phyloP scores from a whole-genome alignment of 1,140 invertebrate species.

The Drosophila kohkoa region DNA sequence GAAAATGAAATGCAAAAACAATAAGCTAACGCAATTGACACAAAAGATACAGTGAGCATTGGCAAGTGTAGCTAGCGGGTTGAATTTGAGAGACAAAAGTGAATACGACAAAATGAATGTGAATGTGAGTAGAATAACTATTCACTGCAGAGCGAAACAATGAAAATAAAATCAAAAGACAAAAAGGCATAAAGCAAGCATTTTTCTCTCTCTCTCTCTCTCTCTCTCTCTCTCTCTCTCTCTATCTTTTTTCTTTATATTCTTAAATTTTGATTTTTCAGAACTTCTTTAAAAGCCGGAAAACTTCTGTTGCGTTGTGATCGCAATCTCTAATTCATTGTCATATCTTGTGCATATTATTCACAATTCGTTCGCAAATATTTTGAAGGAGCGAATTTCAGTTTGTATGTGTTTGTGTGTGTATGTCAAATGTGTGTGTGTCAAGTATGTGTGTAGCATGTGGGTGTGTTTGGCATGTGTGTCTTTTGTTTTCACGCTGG shows the following conservation, averaged over 20 bases:
- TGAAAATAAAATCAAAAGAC: conserved; percentile 3
- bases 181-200: conserved; percentile 16
- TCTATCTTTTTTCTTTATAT: too few species aligned
- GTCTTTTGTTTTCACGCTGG: conserved; percentile 27
- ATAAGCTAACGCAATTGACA: conserved; percentile 26
- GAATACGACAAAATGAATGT: neutral
- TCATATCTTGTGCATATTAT: conserved; percentile 16
- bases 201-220: neutral
- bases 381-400: too few species aligned
- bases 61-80: neutral
- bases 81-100: neutral
- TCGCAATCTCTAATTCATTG: conserved; percentile 17
- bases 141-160: neutral
- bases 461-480: neutral
- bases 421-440: too few species aligned
- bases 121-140: neutral
- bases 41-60: conserved; percentile 2
- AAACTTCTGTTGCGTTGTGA: conserved; percentile 1
- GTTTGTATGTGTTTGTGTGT: too few species aligned
- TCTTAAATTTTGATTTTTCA: conserved; percentile 7
- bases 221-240: neutral
- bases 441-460: too few species aligned
- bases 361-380: neutral
- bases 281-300: neutral
- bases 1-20: conserved; percentile 27